Conservation (phyloP, 2,888 invertebrate species). For the Epicampocera succincta region DNA sequence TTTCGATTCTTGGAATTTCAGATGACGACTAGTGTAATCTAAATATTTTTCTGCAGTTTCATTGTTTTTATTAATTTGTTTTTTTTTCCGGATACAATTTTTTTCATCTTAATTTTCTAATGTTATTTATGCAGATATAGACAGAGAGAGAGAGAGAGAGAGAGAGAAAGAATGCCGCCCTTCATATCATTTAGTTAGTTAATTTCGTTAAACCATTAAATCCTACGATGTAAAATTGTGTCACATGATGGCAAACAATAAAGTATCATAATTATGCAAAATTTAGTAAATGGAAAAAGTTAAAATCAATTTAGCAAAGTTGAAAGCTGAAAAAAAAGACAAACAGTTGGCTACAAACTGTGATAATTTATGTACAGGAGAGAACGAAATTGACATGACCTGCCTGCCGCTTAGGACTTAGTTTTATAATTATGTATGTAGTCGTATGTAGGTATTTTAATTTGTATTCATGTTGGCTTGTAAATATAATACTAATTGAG, state of each 20-base stretch:
- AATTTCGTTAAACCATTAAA: constrained; percentile 49
- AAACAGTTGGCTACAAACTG: constrained; percentile 27
- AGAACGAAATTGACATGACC: constrained; percentile 65
- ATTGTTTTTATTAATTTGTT: constrained; percentile 5
- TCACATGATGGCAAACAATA: neutral
- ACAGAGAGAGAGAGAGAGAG: too few species aligned
- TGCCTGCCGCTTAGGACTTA: constrained; percentile 36
- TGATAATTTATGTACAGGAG: constrained; percentile 42
- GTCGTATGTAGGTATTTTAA: too few species aligned
- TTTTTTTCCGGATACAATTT: neutral
- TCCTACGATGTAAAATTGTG: constrained; percentile 7
- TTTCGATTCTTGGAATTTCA: too few species aligned
- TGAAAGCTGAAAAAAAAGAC: constrained; percentile 16
- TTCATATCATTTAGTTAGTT: neutral
- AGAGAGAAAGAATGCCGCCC: neutral
- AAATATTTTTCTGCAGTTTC: too few species aligned
- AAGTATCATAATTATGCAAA: constrained; percentile 4
- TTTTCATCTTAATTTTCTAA: constrained; percentile 13
- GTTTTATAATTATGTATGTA: too few species aligned
- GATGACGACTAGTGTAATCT: too few species aligned
- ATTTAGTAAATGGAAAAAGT: constrained; percentile 50
- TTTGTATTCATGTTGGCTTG: constrained; percentile 38
- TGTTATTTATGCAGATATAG: constrained; percentile 36
- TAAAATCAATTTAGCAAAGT: constrained; percentile 33
- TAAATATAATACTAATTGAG: constrained; percentile 70